A percentile compares a stretch with the other conserved stretches of the same genome.
Conservation (phyloP, 2,888 invertebrate genomes). For the Chaetogeoica ovagalla region DNA sequence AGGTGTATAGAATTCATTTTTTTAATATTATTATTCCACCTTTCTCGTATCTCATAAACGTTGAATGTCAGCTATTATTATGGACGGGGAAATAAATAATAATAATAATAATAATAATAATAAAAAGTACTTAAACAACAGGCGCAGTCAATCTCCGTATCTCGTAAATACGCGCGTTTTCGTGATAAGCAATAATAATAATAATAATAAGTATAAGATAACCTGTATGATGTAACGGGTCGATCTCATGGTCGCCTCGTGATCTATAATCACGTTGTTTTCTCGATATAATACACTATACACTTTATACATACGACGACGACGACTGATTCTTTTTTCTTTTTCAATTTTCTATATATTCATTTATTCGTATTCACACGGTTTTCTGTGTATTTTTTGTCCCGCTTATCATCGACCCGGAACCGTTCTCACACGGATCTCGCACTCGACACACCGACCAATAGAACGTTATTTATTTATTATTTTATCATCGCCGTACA, state of each 20-base stretch:
- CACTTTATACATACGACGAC: slow-evolving; percentile 1
- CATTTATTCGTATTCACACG: neutral
- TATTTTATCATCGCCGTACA: no score
- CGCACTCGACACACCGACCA: slow-evolving; percentile 6
- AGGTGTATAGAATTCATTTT: no score
- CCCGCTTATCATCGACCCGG: neutral
- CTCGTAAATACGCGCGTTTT: slow-evolving; percentile 26
- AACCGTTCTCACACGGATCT: neutral
- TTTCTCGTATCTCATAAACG: no score
- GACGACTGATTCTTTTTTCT: neutral
- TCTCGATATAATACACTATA: slow-evolving; percentile 5
- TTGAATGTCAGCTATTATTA: no score
- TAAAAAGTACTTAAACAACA: neutral
- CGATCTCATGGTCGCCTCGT: slow-evolving; percentile 49
- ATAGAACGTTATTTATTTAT: neutral
- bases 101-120: no score
- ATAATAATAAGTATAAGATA: slow-evolving; percentile 15
- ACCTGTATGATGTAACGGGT: slow-evolving; percentile 47
- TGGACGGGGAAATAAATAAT: no score
- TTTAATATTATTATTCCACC: no score
- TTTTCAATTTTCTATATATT: slow-evolving; percentile 8
- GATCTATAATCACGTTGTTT: slow-evolving; percentile 50
- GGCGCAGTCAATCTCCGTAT: neutral
- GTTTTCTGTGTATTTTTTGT: neutral
- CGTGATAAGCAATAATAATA: slow-evolving; percentile 27